These are phyloP conservation scores for Drosophila leontia DNA, from an alignment of 1,140 invertebrate genomes.

Conservation along the genomic window DNA sequence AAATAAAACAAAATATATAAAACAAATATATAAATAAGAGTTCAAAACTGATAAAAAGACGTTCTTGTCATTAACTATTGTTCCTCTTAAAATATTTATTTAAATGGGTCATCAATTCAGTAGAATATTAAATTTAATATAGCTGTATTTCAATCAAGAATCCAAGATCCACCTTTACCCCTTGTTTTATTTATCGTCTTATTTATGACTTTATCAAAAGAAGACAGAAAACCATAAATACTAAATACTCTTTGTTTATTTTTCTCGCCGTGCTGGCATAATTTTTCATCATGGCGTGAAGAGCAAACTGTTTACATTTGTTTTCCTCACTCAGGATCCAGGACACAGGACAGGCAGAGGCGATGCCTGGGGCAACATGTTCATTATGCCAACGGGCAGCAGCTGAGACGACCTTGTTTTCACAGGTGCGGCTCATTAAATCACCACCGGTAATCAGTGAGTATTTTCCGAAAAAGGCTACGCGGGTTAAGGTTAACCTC, in stretches of 20 bases:
- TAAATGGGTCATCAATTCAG: neutral
- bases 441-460: constrained; percentile 62
- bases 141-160: neutral
- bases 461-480: constrained; percentile 11
- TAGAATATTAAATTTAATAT: neutral
- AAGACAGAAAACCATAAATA: neutral
- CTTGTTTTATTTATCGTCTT: neutral
- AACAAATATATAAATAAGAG: neutral
- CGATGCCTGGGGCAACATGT: constrained; percentile 52
- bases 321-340: constrained; percentile 46
- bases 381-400: constrained; percentile 48
- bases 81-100: neutral
- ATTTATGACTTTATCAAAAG: constrained; percentile 6
- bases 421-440: constrained; percentile 75
- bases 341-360: constrained; percentile 22
- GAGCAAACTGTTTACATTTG: constrained; percentile 80
- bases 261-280: constrained; percentile 43
- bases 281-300: constrained; percentile 77
- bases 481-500: constrained; percentile 55
- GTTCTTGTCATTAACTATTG: neutral
- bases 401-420: constrained; percentile 39
- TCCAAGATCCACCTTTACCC: neutral
- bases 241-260: neutral
- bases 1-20: neutral
- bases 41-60: too few relatives aligned